These are phyloP conservation scores for Parauchenoglanis punctatus DNA, from an alignment of 2,797 vertebrate genomes.

Conservation along the genomic window DNA sequence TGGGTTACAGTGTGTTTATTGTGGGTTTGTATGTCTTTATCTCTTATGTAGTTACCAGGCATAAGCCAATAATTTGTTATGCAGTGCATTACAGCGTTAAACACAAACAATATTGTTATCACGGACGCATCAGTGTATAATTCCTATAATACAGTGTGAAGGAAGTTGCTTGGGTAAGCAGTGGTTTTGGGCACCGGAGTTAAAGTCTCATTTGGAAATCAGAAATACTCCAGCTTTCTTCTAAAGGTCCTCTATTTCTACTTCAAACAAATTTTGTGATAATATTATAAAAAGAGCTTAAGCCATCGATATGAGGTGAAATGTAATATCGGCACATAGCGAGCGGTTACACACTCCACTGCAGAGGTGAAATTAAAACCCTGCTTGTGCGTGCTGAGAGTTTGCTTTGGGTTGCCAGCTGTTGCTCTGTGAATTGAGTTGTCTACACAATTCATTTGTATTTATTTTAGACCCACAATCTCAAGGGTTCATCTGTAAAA, in stretches of 20 bases:
- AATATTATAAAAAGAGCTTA: conserved; percentile 9
- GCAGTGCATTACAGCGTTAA: neutral
- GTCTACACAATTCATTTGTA: conserved; percentile 1
- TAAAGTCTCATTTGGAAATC: neutral
- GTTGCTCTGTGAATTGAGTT: neutral
- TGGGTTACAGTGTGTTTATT: neutral
- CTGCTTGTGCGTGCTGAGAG: neutral
- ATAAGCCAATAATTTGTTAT: neutral
- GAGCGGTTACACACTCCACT: conserved; percentile 26
- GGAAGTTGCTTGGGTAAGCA: conserved; percentile 8
- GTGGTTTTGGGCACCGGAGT: neutral
- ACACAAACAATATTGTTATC: neutral
- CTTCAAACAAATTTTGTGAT: neutral
- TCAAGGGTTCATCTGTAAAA: conserved; percentile 7
- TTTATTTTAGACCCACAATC: neutral
- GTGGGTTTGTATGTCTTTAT: neutral
- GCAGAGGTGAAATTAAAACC: conserved; percentile 26
- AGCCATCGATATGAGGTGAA: conserved; percentile 13
- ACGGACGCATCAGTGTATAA: neutral
- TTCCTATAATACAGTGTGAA: neutral
- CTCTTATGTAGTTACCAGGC: neutral
- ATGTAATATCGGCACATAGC: conserved; percentile 13
- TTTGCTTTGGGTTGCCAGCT: neutral
- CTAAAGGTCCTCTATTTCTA: neutral
- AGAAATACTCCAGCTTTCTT: neutral